Base-by-base conservation (phyloP, 2,888 invertebrate species). In the Physocephala rufipes region DNA sequence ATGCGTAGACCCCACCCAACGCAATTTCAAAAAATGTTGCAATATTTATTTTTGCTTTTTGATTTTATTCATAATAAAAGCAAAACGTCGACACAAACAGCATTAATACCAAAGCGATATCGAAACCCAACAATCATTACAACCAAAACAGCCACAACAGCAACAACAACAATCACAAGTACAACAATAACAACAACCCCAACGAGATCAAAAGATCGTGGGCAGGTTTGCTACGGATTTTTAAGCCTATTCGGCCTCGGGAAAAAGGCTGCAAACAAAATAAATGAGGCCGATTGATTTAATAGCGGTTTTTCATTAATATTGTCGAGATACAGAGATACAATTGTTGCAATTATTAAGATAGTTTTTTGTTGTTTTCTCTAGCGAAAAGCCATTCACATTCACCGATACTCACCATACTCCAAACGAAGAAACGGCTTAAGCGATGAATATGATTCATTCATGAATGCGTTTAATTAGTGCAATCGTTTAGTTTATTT, bases 21-120 rank as follows among this genome's bases (percentile, higher is more conserved):
- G 28, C 2, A 26, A 58, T 55, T n/a, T n/a, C 13, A 19, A 16
- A 49, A 16, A 49, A 49, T 16, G 13, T 49, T 49, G 19, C 19
- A 49, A 49, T 49, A 7, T 36, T 36, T 36, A n/a, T n/a, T n/a
- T n/a, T n/a, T n/a, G n/a, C n/a, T n/a, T 19, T 19, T 13, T 49
- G 49, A 16, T 49, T 12, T 49, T 49, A 49, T 49, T 49, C 49
- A 13, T 49, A 63, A 63, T 26, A 49, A 24, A 45, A 63, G n/a
- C n/a, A 62, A 15, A 12, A 7, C 30, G 43, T 12, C 4, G 21
- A 21, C n/a, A n/a, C 30, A 16, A 36, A 61, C 24, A 26, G 1
- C 24, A 30, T 12, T n/a, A 30, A 62, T 43, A 62, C 30, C 62
- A 62, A n/a, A n/a, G n/a, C n/a, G n/a, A 62, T n/a, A 30, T 3